phyloP scores from a whole-genome alignment of 2,113 vertebrate genomes.

The Chaetorhynchus papuensis region DNA sequence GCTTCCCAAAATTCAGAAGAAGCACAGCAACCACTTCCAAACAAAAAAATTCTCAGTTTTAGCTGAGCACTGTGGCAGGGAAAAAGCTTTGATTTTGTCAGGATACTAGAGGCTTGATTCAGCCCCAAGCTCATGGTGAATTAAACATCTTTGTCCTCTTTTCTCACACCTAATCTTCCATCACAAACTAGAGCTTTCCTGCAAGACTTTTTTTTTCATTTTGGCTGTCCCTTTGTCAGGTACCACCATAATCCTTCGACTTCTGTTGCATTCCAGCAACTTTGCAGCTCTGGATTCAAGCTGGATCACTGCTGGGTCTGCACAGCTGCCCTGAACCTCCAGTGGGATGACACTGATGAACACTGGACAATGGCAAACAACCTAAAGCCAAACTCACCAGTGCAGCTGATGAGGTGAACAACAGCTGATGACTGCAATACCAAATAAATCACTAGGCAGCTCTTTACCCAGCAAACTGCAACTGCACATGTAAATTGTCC shows the following conservation, averaged over 20 bases:
- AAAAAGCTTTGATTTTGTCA: not conserved
- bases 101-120: not conserved
- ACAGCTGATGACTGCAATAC: not conserved
- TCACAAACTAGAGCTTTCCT: not conserved
- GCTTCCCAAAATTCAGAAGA: not conserved
- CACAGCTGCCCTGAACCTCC: not conserved
- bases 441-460: not conserved
- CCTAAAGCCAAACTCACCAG: not conserved
- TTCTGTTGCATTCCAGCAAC: not conserved
- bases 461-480: not conserved
- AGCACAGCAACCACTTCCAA: not conserved
- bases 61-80: not conserved
- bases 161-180: not conserved
- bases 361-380: not conserved
- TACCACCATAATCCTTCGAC: not conserved
- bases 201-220: not conserved
- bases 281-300: not conserved
- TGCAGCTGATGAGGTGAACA: not conserved
- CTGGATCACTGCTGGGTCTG: not conserved
- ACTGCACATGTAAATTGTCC: not conserved
- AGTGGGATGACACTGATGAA: not conserved
- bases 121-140: not conserved
- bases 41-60: not conserved
- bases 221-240: not conserved
- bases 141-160: not conserved